Percentiles rank a stretch among this genome's conserved stretches.
Evolutionary conservation across 2,113 vertebrate species (phyloP).

Genomic region (Drymodes brunneopygia): DNA sequence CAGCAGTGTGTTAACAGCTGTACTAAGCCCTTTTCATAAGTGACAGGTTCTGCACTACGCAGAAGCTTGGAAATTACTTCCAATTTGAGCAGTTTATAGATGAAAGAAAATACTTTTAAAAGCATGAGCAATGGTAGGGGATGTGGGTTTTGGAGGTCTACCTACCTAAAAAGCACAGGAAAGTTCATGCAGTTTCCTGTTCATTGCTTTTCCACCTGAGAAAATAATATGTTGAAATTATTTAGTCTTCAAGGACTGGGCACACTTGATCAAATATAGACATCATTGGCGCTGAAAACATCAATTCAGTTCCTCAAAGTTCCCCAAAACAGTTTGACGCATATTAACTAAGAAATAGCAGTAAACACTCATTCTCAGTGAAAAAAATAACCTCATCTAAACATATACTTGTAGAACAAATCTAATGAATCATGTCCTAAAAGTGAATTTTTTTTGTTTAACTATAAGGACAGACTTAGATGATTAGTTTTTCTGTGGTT

Average conservation of each 20-base stretch:
- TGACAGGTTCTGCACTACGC: not conserved
- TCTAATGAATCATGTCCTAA: not conserved
- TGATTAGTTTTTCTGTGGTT: not conserved
- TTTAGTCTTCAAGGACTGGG: not conserved
- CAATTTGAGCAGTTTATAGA: not conserved
- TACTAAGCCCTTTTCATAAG: not conserved
- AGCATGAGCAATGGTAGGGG: not conserved
- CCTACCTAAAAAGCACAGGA: not conserved
- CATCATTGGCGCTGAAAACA: not conserved
- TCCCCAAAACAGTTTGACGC: not conserved
- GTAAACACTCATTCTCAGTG: not conserved
- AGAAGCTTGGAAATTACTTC: not conserved
- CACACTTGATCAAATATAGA: not conserved
- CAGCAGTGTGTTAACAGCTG: not conserved
- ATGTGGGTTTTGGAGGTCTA: not conserved
- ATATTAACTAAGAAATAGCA: not conserved
- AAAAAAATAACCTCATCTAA: not conserved
- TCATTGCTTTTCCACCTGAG: not conserved
- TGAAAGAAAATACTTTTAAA: not conserved
- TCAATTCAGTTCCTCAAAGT: not conserved
- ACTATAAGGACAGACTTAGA: not conserved
- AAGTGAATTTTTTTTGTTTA: rapidly evolving
- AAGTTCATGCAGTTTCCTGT: not conserved
- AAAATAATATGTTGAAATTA: not conserved
- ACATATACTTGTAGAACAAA: not conserved